These are phyloP conservation scores for Aegotheles bennettii DNA, from an alignment of 2,113 vertebrate genomes.

Conservation along the genomic window DNA sequence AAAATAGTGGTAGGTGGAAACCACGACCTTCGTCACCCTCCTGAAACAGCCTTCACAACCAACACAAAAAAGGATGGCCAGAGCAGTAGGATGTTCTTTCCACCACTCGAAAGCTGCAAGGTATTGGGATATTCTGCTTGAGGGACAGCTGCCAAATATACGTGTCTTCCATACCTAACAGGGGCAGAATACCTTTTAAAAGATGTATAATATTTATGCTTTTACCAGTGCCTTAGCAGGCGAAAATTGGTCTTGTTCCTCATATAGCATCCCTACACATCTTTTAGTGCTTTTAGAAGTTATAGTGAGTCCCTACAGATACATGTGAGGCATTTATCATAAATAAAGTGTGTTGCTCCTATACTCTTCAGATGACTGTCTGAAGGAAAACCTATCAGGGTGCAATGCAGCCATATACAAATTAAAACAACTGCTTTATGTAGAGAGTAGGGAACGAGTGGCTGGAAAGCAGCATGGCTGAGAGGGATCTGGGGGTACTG, in stretches of 20 bases:
- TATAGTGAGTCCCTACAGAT: background rate
- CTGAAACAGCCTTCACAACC: background rate
- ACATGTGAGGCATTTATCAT: background rate
- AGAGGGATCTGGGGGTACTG: too few relatives aligned
- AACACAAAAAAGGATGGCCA: background rate
- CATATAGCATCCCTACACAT: background rate
- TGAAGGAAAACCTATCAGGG: background rate
- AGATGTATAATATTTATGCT: background rate
- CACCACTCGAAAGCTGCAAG: background rate
- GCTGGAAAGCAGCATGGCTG: too few relatives aligned
- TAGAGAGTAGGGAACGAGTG: too few relatives aligned
- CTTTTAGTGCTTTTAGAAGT: background rate
- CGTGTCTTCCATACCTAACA: fast-evolving
- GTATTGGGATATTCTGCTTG: background rate
- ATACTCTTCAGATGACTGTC: background rate
- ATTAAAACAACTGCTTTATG: background rate
- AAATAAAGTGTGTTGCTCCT: background rate
- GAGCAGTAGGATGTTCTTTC: background rate
- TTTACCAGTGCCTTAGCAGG: background rate
- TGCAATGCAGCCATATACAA: background rate
- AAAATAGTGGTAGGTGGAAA: background rate
- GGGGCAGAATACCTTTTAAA: background rate
- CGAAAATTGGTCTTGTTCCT: background rate
- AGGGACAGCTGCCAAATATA: background rate
- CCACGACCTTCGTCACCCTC: background rate